Base-by-base conservation (phyloP, 2,888 invertebrate species). In the Mythimna albipuncta region DNA sequence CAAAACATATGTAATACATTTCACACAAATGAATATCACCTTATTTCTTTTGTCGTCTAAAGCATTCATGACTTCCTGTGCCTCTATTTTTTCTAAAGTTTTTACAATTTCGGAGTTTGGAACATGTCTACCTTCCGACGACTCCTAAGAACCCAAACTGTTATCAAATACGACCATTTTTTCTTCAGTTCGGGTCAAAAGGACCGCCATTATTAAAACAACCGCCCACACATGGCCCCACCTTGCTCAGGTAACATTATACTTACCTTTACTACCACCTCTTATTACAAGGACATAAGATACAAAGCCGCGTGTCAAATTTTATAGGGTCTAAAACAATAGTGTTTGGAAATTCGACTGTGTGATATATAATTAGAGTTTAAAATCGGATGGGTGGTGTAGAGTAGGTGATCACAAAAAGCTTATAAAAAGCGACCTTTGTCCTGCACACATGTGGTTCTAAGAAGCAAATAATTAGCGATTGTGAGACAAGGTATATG, bases 361-460 rank as follows among this genome's bases (percentile, higher is more conserved):
- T 81, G 41, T 19, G 0, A 0, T 1, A 0, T 1, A 0, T 1
- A 0, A 0, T 10, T 80, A 83, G 35, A 54, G 64, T 77, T 80
- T 58, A 47, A 68, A 66, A 35, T 82, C 47, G 35, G 71, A 59
- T 70, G 66, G 66, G 19, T 11, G 3, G n/a, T 66, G 38, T 70
- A 26, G 64, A 72, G 69, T 83, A 84, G 84, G 77, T 86, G 83
- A 80, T 64, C 63, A 82, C 81, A 87, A 87, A 89, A 89, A 87
- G 79, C 66, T 64, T 77, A 81, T 89, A 90, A 91, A 92, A 92
- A 90, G 88, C 84, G 87, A 87, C 86, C 89, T 89, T 89, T 91
- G 91, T 91, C 77, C 75, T 69, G 84, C 84, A 82, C 89, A 91
- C 88, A 91, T 93, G 92, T 92, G 90, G 85, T 85, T 93, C 91